Percentiles rank a stretch among this genome's conserved stretches.
Conservation (phyloP, 1,140 invertebrate species). For the Caenorhabditis inopinata region DNA sequence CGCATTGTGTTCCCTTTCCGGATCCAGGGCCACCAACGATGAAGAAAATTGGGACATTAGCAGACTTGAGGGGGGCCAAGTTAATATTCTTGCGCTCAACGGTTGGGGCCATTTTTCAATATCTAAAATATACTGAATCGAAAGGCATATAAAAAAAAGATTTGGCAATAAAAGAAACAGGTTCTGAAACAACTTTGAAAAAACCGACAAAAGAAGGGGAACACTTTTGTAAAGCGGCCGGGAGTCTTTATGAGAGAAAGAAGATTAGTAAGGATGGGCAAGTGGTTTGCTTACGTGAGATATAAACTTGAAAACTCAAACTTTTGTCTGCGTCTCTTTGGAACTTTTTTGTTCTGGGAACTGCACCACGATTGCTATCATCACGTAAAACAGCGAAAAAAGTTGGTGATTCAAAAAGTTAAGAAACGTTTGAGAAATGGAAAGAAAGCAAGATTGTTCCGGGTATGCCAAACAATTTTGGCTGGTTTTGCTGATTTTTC, state of each 20-base stretch:
- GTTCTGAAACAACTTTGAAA: not conserved
- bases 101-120: constrained; percentile 30
- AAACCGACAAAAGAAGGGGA: not conserved
- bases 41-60: constrained; percentile 69
- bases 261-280: constrained; percentile 16
- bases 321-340: not conserved
- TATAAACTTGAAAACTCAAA: constrained; percentile 29
- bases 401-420: not conserved
- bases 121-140: not conserved
- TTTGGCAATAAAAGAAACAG: too few relatives aligned
- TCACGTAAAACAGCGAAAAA: constrained; percentile 21
- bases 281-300: constrained; percentile 33
- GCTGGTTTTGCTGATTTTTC: too few relatives aligned
- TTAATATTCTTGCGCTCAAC: constrained; percentile 64
- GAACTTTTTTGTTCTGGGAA: not conserved
- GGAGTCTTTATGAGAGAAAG: not conserved
- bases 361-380: constrained; percentile 14
- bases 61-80: constrained; percentile 64
- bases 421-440: not conserved
- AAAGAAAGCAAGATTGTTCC: not conserved
- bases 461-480: not conserved
- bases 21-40: constrained; percentile 79
- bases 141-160: not conserved
- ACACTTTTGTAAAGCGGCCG: constrained; percentile 12
- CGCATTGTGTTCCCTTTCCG: constrained; percentile 96